Evolutionary conservation across 2,113 vertebrate species (phyloP), one percentile per base, ranked within the genome.

Genomic region (Vulpes ferrilata): DNA sequence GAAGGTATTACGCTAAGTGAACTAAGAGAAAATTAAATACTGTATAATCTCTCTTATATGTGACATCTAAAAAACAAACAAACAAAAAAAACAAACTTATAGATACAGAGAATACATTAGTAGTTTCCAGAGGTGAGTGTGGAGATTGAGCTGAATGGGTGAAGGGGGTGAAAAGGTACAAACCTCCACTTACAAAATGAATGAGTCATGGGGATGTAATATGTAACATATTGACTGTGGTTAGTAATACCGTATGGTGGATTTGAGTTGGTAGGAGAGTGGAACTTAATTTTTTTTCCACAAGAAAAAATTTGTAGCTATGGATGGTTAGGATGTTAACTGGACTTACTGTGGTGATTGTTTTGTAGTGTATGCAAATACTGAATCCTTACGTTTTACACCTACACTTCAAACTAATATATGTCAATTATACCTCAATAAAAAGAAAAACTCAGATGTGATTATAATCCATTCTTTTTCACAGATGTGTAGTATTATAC

Each of bases 11-110:
- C 43, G 48, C 51, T 76, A 95, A 90, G 64, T 95, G 67, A 43
- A 83, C 17, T 48, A 83, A 65, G 93, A 89, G 93, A 89, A 90
- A 76, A 67, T 43, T 13, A 69, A 64, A 83, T 76, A 83, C 11
- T 32, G 5, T 57, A 23, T 76, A 62, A 38, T 82, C 25, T 73
- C 67, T 53, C 32, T 73, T 94, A 51, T 53, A 43, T 64, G 43
- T 89, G 65, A 32, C 43, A 87, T 79, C 20, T 78, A 57, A 65
- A 67, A 90, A 88, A 23, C 64, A 88, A 81, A 13, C 55, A 88
- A 51, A 55, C 55, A 55, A n/a, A 57, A n/a, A 57, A 76, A 43
- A 5, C 43, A 90, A 57, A n/a, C 67, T 90, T 30, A 65, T 22
- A 57, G n/a, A 48, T 57, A 64, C 5, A 88, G 64, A 35, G 53